Evolutionary conservation across 2,113 vertebrate species (phyloP), one percentile per base, ranked within the genome.

Genomic region (Corynorhinus townsendii): DNA sequence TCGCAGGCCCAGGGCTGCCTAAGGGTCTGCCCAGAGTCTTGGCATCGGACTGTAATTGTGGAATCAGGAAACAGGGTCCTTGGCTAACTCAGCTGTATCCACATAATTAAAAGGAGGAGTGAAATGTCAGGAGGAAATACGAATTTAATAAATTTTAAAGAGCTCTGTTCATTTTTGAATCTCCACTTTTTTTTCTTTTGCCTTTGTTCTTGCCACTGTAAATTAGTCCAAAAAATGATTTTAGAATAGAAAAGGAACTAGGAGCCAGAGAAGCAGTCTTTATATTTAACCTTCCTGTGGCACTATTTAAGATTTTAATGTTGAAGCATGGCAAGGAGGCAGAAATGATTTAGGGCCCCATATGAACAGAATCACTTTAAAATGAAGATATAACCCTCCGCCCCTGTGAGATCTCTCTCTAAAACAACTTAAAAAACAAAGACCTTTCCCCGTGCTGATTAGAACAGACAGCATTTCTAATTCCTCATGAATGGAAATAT

Each of bases 91-190:
- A 64, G 17, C 69, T 88, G 66, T 90, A 64, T 59, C 73, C 69
- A 88, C 54, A 35, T 72, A 93, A 86, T 90, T 86, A 93, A 93
- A 90, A 95, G 79, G 76, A 47, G 49, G 95, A 93, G 40, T 66
- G 88, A 94, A 86, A 90, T 80, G 62, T 90, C 81, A 86, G 62
- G 24, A 93, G 66, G 47, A 97, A 85, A 94, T 24, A 64, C 1
- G 26, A 38, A 56, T 76, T 93, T 93, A 83, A 86, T 86, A 16
- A 33, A 72, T 76, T 72, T 90, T 72, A 71, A 66, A 92, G 56
- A 89, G 64, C 26, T 24, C 12, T 33, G 59, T 66, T 86, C 40
- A n/a, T 84, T 83, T 90, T 76, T 69, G 7, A 84, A 85, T 86
- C 79, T 8, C 59, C 35, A 5, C 52, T 71, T 82, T 56, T 56